Percentiles rank a stretch among this genome's conserved stretches.
phyloP scores from a whole-genome alignment of 2,113 vertebrate genomes.

The Notiomystis cincta region DNA sequence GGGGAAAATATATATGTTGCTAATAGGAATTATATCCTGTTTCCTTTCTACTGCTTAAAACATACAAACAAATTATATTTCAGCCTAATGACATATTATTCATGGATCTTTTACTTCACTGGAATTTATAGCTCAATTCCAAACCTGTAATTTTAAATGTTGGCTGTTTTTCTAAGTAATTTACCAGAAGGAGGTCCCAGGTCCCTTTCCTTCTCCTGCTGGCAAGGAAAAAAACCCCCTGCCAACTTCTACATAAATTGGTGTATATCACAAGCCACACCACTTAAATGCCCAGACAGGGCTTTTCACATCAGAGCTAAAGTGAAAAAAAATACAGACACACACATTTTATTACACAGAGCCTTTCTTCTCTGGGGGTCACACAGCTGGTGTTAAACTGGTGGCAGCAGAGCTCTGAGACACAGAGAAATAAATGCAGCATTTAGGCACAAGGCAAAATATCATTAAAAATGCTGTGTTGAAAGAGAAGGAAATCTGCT shows the following conservation, averaged over 20 bases:
- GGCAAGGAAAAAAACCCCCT: background rate
- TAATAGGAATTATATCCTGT: constrained; percentile 48
- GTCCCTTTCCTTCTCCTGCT: background rate
- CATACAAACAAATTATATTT: constrained; percentile 56
- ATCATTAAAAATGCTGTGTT: background rate
- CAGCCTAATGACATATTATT: constrained; percentile 34
- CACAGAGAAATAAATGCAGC: background rate
- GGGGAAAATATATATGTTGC: constrained; percentile 29
- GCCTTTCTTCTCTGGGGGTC: background rate
- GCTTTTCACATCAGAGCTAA: background rate
- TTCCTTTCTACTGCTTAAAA: constrained; percentile 53
- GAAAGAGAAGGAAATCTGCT: background rate
- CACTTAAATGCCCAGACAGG: background rate
- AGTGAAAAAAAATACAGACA: background rate
- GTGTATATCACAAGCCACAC: background rate
- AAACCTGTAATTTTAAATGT: constrained; percentile 45
- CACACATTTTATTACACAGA: background rate
- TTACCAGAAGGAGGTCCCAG: constrained; percentile 28
- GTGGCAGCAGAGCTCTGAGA: background rate
- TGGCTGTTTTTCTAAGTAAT: constrained; percentile 54
- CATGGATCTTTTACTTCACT: constrained; percentile 36
- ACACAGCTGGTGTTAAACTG: background rate
- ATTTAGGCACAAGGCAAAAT: background rate
- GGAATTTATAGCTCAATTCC: constrained; percentile 41
- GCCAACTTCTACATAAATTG: background rate